These are phyloP conservation scores for Stenurella melanura DNA, from an alignment of 2,888 invertebrate species.

Conservation along the genomic window DNA sequence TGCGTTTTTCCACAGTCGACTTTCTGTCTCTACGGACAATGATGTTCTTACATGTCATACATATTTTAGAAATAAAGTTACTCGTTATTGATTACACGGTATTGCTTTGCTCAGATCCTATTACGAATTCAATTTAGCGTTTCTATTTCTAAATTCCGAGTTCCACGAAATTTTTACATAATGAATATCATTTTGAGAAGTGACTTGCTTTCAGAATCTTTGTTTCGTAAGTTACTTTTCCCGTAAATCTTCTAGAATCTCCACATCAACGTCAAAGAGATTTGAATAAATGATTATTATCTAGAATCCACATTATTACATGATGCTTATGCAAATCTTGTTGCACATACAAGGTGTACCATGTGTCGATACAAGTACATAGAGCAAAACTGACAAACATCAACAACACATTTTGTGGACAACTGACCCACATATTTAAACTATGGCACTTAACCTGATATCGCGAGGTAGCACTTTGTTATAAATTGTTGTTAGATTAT, in stretches of 20 bases:
- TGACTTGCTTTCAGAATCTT: constrained; percentile 1
- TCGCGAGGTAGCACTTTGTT: too few relatives aligned
- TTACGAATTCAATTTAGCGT: constrained; percentile 32
- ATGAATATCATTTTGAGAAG: constrained; percentile 7
- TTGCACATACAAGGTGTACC: neutral
- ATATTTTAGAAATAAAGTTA: constrained; percentile 41
- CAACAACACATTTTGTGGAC: too few relatives aligned
- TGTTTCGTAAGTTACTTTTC: neutral
- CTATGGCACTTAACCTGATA: too few relatives aligned
- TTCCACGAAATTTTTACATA: constrained; percentile 25
- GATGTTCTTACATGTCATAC: constrained; percentile 38
- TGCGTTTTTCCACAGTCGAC: constrained; percentile 37
- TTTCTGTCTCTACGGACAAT: constrained; percentile 32
- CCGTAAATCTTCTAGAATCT: neutral
- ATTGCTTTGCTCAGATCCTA: constrained; percentile 23
- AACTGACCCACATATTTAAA: too few relatives aligned
- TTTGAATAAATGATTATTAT: neutral
- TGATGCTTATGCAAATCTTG: neutral
- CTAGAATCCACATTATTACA: neutral
- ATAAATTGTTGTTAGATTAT: too few relatives aligned
- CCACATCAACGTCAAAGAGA: neutral
- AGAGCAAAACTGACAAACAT: too few relatives aligned
- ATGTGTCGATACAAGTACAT: too few relatives aligned
- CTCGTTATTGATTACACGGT: constrained; percentile 33
- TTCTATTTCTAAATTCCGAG: constrained; percentile 31